Conservation (phyloP, 2,888 invertebrate species). For the Dolichopus griseipennis region DNA sequence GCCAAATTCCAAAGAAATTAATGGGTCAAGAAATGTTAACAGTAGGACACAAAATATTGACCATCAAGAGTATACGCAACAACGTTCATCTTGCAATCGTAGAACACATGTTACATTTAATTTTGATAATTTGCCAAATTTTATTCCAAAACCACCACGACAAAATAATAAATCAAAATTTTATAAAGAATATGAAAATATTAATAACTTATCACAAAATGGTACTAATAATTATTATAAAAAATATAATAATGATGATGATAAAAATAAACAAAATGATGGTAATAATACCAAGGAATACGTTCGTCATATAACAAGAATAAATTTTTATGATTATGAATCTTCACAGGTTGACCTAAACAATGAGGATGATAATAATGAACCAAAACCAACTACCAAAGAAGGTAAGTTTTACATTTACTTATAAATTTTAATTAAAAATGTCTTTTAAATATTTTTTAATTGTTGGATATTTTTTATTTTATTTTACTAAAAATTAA, state of each 20-base stretch:
- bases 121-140: constrained; percentile 27
- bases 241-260: constrained; percentile 19
- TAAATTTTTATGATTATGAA: constrained; percentile 45
- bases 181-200: constrained; percentile 2
- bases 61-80: neutral
- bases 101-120: constrained; percentile 24
- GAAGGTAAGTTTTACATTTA: constrained; percentile 56
- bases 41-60: constrained; percentile 8
- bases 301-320: constrained; percentile 44
- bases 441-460: no score
- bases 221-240: neutral
- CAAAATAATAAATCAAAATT: constrained; percentile 14
- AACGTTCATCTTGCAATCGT: constrained; percentile 11
- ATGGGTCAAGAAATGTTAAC: constrained; percentile 3
- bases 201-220: neutral
- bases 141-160: constrained; percentile 39
- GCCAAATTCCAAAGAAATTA: neutral
- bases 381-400: constrained; percentile 77
- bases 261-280: constrained; percentile 25
- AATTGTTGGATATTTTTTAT: no score
- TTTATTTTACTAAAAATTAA: no score
- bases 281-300: constrained; percentile 33
- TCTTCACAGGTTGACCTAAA: constrained; percentile 47
- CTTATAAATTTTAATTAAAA: neutral
- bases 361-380: constrained; percentile 60